Base-by-base conservation (phyloP, 2,888 invertebrate species). In the Parnassius orleans region DNA sequence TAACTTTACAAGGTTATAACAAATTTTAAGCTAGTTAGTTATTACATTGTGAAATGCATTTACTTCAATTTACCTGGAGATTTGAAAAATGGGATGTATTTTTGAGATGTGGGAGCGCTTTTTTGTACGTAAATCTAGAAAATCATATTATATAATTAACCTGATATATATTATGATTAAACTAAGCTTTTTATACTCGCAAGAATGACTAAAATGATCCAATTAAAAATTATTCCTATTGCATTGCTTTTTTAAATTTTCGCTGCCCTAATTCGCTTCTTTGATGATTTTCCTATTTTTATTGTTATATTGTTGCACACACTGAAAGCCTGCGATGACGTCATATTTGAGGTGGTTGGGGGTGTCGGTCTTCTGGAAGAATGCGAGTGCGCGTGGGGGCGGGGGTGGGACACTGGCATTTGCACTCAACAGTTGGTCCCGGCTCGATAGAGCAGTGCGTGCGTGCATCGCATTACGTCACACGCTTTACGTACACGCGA, bases 401-500 rank as follows among this genome's bases (percentile, higher is more conserved):
- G 33, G 66, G 33, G 60, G 59, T 64, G 61, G 65, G 69, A 65
- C 68, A 53, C 69, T 62, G 65, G 15, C 56, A 33, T 44, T 50
- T 71, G 79, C 79, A 84, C 83, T 88, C 88, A 90, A 90, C 90
- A 89, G 90, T 88, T 90, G 88, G 89, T 85, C 82, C 67, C 77
- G 61, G 84, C 82, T 87, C 87, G 81, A 87, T 86, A 86, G 78
- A 72, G 76, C 73, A 79, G 86, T 86, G 86, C 87, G 84, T 89
- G 87, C 87, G 87, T 86, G 86, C 72, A 68, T 64, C 70, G 69
- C 33, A 62, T 73, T 58, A 76, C 82, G 80, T 79, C 86, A 85
- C 83, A 81, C 81, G 79, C 77, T 69, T 73, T 71, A 69, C 73
- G 57, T 72, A 62, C 75, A 77, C 75, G 71, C 69, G 69, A 68